Evolutionary conservation across 2,113 vertebrate species (phyloP), one percentile per base, ranked within the genome.

Genomic region (Oryzias curvinotus): DNA sequence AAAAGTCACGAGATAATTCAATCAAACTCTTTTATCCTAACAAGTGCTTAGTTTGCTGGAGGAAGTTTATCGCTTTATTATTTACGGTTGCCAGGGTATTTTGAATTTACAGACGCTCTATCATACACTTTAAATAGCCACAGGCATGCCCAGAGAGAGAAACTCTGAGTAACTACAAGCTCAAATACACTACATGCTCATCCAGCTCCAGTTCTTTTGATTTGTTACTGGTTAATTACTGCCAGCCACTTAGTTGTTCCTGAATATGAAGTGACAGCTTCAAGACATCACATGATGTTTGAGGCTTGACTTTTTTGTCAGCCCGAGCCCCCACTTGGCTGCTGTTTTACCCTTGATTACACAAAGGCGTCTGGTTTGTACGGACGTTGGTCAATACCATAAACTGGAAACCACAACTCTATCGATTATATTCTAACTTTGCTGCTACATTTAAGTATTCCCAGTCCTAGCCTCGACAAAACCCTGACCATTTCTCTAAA

Each of bases 211-310:
- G 57, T 41, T 25, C 26, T 53, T 62, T 59, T 79, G 52, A 81
- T 75, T 81, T 62, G 65, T 55, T 66, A 63, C 57, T 56, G 61
- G 19, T 70, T 82, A 86, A 82, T 82, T 80, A 49, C 17, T 54
- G 30, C 41, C 75, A 84, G 77, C 2, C 51, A 18, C 57, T 52
- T 28, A 52, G 47, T 45, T 45, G 52, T 28, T 15, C 21, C 51
- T 43, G 8, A 61, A 48, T 65, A 19, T 36, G 23, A 53, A 36
- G 17, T 48, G 60, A 73, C 65, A 68, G 71, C 65, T 64, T 63
- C 28, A 43, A 47, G 42, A 53, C 75, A 65, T 60, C n/a, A 45
- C 28, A 23, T 23, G 62, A 52, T 73, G 62, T 61, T 65, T 21
- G 45, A 57, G 41, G 46, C 58, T 47, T 44, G 10, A 46, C n/a